Base-by-base conservation (phyloP, 1,140 invertebrate species). In the Eubasilissa regina region DNA sequence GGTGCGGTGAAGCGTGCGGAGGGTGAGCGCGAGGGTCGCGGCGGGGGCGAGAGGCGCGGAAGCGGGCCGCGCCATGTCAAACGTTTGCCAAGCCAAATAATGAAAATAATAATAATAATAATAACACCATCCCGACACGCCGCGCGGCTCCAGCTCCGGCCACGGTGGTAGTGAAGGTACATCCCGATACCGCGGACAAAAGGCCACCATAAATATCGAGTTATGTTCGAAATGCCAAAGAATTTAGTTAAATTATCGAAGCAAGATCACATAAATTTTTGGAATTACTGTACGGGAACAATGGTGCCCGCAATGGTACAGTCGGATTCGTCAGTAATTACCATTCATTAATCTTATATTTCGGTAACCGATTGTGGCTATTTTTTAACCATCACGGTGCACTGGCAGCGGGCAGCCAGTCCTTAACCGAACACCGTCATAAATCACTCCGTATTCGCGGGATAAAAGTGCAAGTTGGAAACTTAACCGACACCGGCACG, bases 71-170 rank as follows among this genome's bases (percentile, higher is more conserved):
- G 48, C 60, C 75, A 66, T 77, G 44, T 66, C 58, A 66, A 77
- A 64, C 62, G 75, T 77, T 70, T 72, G 45, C 64, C 70, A 72
- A 55, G 77, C 48, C 64, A 78, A 66, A 78, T 78, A 78, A 70
- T 35, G 25, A 35, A 35, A 35, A 35, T 35, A 35, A 35, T 35
- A 35, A n/a, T 53, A 72, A 51, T 48, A 72, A 53, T 73, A 51
- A 11, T 3, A 0, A 10, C 47, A 35, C 48, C 1, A 4, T 21
- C 47, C 51, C 12, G 47, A n/a, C 19, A 21, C 53, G 48, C 53
- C n/a, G 17, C 21, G 47, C 21, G 47, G 68, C 43, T 11, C 0
- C 62, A 25, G 13, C 62, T 45, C 62, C 43, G n/a, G 13, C 58
- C 58, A 21, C 25, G 62, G 13, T 43, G 45, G 13, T 44, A 66